A percentile compares a stretch with the other conserved stretches of the same genome.
phyloP scores from a whole-genome alignment of 2,113 vertebrate species.

The Stegastes partitus region DNA sequence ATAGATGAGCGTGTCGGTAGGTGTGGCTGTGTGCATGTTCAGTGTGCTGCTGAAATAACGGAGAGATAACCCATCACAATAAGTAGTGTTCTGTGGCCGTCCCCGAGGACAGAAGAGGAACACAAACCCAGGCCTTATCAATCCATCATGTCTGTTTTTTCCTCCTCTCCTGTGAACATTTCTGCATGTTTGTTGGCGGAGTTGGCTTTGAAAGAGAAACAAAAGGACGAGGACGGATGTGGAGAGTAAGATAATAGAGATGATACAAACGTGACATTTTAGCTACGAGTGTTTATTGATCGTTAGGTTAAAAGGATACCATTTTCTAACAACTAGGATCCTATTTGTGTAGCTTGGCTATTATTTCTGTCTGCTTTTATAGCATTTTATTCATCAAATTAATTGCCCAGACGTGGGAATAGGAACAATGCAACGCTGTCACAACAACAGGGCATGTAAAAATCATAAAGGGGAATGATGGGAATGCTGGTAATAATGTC shows the following conservation, averaged over 20 bases:
- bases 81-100: conserved; percentile 25
- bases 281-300: neutral
- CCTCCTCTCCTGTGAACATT: conserved; percentile 41
- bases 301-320: too few species aligned
- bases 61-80: conserved; percentile 54
- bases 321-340: neutral
- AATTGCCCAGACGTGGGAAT: neutral
- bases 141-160: conserved; percentile 39
- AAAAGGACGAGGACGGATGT: neutral
- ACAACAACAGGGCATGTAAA: neutral
- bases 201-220: conserved; percentile 8
- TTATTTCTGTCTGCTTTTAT: neutral
- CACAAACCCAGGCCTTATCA: conserved; percentile 49
- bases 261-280: conserved; percentile 1
- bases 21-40: conserved; percentile 11
- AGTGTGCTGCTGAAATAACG: conserved; percentile 49
- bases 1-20: conserved; percentile 32
- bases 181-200: conserved; percentile 24
- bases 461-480: neutral
- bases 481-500: too few species aligned
- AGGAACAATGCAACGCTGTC: neutral
- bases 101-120: conserved; percentile 40
- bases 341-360: neutral
- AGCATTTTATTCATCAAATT: neutral
- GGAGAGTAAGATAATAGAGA: conserved; percentile 17